phyloP scores from a whole-genome alignment of 53 echinoderm and acorn worm genomes.

The Pentamera pediparva region DNA sequence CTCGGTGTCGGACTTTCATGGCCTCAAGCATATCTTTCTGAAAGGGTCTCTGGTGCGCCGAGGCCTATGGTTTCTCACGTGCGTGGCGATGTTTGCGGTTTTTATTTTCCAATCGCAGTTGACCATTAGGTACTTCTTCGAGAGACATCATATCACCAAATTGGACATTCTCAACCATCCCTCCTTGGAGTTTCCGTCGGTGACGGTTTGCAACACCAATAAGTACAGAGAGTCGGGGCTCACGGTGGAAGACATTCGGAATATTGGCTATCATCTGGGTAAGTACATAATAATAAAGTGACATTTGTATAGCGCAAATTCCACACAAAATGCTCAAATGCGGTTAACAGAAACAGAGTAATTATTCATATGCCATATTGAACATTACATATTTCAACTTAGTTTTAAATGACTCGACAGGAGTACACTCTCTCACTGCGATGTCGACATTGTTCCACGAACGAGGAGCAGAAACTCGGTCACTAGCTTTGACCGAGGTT shows the following conservation, averaged over 20 bases:
- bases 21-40: constrained; percentile 55
- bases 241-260: constrained; percentile 46
- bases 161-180: constrained; percentile 57
- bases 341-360: too few species aligned
- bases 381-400: too few species aligned
- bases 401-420: too few species aligned
- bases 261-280: constrained; percentile 67
- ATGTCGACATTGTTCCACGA: too few species aligned
- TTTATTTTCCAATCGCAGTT: constrained; percentile 26
- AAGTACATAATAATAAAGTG: too few species aligned
- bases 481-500: too few species aligned
- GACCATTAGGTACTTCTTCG: constrained; percentile 21
- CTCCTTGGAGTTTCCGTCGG: constrained; percentile 55
- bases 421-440: too few species aligned
- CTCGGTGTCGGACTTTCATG: constrained; percentile 65
- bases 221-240: constrained; percentile 68
- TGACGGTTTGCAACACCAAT: constrained; percentile 80
- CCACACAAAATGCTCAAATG: too few species aligned
- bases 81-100: constrained; percentile 19
- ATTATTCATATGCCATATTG: too few species aligned
- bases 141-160: too few species aligned
- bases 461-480: too few species aligned
- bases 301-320: too few species aligned
- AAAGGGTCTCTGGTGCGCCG: constrained; percentile 42
- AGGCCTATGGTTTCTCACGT: constrained; percentile 42